Evolutionary conservation across 1,140 invertebrate genomes (phyloP), one percentile per base, ranked within the genome.

Genomic region (Drosophila erecta): DNA sequence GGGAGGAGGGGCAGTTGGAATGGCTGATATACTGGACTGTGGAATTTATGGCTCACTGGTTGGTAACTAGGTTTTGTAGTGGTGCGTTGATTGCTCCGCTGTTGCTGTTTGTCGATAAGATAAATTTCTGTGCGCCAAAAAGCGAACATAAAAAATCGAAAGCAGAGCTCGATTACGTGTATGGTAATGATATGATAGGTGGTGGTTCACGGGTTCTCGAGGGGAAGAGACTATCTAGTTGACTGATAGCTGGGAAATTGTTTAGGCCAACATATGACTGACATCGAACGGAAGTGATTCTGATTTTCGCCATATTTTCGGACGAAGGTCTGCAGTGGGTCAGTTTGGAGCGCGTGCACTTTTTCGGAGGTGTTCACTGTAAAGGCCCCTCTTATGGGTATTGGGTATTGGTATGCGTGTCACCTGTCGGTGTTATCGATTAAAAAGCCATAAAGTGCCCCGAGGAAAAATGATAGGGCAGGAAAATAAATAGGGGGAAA

Each of bases 91-190:
- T 87, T 66, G 78, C 65, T 80, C 37, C 67, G 67, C 62, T 64
- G 56, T 73, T 44, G 56, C 66, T 70, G 74, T 77, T 69, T 69
- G 74, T 47, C 76, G 84, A 87, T 89, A 89, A 87, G 84, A 87
- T 89, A 87, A 87, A 69, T 64, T 67, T 65, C 20, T 50, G 73
- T 78, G 66, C 53, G 62, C 53, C 66, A 81, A 79, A 64, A 72
- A 73, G 46, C 15, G 24, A 70, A 71, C 67, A 71, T 70, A 49
- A 55, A 49, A 55, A 87, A 87, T 87, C 84, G 83, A 87, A 89
- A 79, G 83, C 85, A 83, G 85, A 79, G 57, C 24, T 74, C 76
- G 60, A 74, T 79, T 76, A 80, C 67, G 72, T 80, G 75, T 85
- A 87, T 85, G 78, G 60, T 81, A 85, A 81, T 85, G 74, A 69